A percentile compares a stretch with the other conserved stretches of the same genome.
Evolutionary conservation across 2,797 vertebrate genomes (phyloP).

Genomic region (Cottoperca gobio): DNA sequence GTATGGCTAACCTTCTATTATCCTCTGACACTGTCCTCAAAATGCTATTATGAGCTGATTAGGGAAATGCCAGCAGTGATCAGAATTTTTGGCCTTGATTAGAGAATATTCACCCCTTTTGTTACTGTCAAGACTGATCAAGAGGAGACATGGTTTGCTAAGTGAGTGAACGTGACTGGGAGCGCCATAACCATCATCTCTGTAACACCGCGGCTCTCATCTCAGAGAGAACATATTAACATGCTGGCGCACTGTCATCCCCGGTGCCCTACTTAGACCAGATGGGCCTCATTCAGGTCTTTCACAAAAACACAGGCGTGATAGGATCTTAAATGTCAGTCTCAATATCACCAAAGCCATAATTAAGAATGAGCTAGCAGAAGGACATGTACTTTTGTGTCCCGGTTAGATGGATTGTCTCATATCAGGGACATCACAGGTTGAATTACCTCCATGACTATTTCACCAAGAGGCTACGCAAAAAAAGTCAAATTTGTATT

Average conservation of each 20-base stretch:
- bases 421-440: conserved; percentile 1
- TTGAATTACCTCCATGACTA: conserved; percentile 2
- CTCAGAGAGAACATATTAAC: conserved; percentile 64
- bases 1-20: conserved; percentile 54
- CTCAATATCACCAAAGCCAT: conserved; percentile 48
- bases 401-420: conserved; percentile 14
- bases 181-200: conserved; percentile 63
- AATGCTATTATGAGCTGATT: conserved; percentile 66
- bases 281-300: conserved; percentile 76
- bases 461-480: neutral
- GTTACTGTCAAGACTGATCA: conserved; percentile 71
- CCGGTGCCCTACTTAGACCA: conserved; percentile 73
- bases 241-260: conserved; percentile 62
- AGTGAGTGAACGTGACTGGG: conserved; percentile 68
- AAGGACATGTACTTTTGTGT: conserved; percentile 36
- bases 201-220: conserved; percentile 46
- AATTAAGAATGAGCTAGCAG: conserved; percentile 54
- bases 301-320: conserved; percentile 60
- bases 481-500: conserved; percentile 7
- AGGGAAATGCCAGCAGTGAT: conserved; percentile 67
- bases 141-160: conserved; percentile 51
- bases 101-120: conserved; percentile 65
- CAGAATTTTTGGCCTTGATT: conserved; percentile 58
- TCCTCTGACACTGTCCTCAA: conserved; percentile 52
- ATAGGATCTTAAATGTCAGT: conserved; percentile 74